A percentile compares a stretch with the other conserved stretches of the same genome.
Evolutionary conservation across 2,888 invertebrate species (phyloP).

Genomic region (Lissocephala sabroskyi): DNA sequence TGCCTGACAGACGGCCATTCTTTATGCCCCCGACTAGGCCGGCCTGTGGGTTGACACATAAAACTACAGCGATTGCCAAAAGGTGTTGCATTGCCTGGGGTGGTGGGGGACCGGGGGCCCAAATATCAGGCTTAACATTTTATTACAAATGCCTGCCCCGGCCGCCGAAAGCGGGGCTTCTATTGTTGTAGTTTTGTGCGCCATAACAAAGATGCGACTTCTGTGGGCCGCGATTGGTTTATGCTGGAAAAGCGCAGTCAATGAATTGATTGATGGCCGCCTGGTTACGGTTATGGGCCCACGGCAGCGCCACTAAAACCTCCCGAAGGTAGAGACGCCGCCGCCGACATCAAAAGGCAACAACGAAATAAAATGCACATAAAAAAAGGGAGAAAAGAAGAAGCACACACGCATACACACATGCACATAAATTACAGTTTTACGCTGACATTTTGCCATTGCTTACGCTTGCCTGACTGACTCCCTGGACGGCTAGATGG

Average conservation of each 20-base stretch:
- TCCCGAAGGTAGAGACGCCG: background rate
- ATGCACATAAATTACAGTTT: slow-evolving; percentile 65
- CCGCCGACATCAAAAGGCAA: slow-evolving; percentile 39
- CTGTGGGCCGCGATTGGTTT: slow-evolving; percentile 18
- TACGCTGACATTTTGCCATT: slow-evolving; percentile 66
- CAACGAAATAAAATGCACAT: slow-evolving; percentile 50
- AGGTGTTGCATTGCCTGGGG: slow-evolving; percentile 13
- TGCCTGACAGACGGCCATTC: background rate
- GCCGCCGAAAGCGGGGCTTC: background rate
- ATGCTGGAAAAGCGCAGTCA: slow-evolving; percentile 41
- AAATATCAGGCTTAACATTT: slow-evolving; percentile 15
- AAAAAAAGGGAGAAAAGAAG: slow-evolving; percentile 30
- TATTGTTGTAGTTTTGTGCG: slow-evolving; percentile 11
- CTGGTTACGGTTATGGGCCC: slow-evolving; percentile 23
- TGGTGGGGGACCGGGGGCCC: slow-evolving; percentile 11
- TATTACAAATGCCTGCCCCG: slow-evolving; percentile 18
- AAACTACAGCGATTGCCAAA: slow-evolving; percentile 23
- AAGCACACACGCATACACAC: slow-evolving; percentile 25
- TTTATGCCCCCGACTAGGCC: no score
- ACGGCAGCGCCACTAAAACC: slow-evolving; percentile 2
- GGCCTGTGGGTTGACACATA: slow-evolving; percentile 18
- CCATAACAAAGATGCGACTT: slow-evolving; percentile 15
- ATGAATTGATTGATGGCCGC: slow-evolving; percentile 58
- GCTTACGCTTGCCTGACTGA: slow-evolving; percentile 27
- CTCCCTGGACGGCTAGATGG: background rate